Conservation (phyloP, 2,797 vertebrate species). For the Amphiprion clarkii region DNA sequence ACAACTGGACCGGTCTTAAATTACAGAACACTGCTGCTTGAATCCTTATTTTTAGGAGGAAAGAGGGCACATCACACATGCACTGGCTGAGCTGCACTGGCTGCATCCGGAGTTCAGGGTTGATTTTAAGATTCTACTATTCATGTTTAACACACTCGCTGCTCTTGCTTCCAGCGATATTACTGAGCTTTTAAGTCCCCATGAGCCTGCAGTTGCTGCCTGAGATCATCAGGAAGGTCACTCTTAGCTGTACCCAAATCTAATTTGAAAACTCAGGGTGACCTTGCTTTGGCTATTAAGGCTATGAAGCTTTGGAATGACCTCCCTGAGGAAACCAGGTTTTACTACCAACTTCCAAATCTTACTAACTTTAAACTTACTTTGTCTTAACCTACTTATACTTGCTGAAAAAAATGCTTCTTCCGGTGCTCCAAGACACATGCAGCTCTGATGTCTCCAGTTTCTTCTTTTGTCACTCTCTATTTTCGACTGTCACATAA, state of each 20-base stretch:
- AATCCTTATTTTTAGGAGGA: constrained; percentile 10
- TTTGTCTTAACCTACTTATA: constrained; percentile 46
- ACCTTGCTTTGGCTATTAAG: constrained; percentile 62
- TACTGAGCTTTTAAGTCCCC: constrained; percentile 64
- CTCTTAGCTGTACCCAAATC: constrained; percentile 59
- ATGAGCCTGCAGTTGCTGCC: constrained; percentile 44
- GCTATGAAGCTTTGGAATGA: constrained; percentile 50
- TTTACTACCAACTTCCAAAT: constrained; percentile 60
- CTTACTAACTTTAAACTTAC: constrained; percentile 42
- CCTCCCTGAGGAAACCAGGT: constrained; percentile 55
- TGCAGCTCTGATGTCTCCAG: background rate
- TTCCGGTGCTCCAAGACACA: constrained; percentile 5
- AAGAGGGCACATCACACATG: constrained; percentile 21
- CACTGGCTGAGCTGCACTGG: constrained; percentile 30
- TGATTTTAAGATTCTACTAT: constrained; percentile 60
- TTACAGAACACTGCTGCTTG: constrained; percentile 1
- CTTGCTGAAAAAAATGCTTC: constrained; percentile 7
- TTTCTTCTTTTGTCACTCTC: background rate
- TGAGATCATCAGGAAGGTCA: constrained; percentile 64
- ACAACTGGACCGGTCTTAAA: constrained; percentile 16
- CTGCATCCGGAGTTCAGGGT: constrained; percentile 48
- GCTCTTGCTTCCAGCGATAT: constrained; percentile 57
- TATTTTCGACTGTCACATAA: background rate
- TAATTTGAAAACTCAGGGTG: constrained; percentile 68
- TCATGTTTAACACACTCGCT: constrained; percentile 59